Percentiles rank a stretch among this genome's conserved stretches.
Evolutionary conservation across 1,140 invertebrate species (phyloP).

Genomic region (Ips nitidus): DNA sequence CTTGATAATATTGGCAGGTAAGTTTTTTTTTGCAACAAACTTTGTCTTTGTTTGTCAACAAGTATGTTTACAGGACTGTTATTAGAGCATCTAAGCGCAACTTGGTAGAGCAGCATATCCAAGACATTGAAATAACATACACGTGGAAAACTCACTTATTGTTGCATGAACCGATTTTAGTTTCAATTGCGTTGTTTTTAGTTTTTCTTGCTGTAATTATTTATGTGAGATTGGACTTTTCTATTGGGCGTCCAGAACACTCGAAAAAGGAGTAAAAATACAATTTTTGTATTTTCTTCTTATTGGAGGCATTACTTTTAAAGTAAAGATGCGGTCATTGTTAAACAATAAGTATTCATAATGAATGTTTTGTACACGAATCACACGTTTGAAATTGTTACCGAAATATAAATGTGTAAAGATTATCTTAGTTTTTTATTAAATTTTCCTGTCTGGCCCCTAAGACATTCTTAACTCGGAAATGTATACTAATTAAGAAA

Average conservation of each 20-base stretch:
- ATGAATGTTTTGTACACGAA: too few relatives aligned
- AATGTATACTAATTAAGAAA: too few relatives aligned
- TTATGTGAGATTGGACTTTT: conserved; percentile 95
- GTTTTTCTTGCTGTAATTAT: conserved; percentile 92
- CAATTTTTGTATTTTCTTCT: too few relatives aligned
- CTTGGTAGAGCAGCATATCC: conserved; percentile 95
- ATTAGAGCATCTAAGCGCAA: conserved; percentile 84
- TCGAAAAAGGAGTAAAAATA: conserved; percentile 44
- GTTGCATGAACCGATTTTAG: conserved; percentile 90
- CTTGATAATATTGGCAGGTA: conserved; percentile 84
- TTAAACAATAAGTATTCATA: too few relatives aligned
- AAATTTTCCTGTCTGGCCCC: too few relatives aligned
- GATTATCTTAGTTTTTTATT: too few relatives aligned
- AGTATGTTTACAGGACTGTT: conserved; percentile 64
- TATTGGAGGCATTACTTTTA: too few relatives aligned
- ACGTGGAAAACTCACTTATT: conserved; percentile 82
- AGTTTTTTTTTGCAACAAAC: background rate
- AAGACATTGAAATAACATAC: conserved; percentile 86
- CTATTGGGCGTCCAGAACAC: conserved; percentile 62
- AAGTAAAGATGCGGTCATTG: too few relatives aligned
- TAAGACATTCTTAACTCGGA: too few relatives aligned
- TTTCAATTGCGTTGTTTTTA: conserved; percentile 85
- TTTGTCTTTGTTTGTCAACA: too few relatives aligned
- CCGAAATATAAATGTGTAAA: too few relatives aligned
- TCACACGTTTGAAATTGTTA: too few relatives aligned